A percentile compares a stretch with the other conserved stretches of the same genome.
Conservation (phyloP, 1,140 invertebrate species). For the Drosophila repletoides region DNA sequence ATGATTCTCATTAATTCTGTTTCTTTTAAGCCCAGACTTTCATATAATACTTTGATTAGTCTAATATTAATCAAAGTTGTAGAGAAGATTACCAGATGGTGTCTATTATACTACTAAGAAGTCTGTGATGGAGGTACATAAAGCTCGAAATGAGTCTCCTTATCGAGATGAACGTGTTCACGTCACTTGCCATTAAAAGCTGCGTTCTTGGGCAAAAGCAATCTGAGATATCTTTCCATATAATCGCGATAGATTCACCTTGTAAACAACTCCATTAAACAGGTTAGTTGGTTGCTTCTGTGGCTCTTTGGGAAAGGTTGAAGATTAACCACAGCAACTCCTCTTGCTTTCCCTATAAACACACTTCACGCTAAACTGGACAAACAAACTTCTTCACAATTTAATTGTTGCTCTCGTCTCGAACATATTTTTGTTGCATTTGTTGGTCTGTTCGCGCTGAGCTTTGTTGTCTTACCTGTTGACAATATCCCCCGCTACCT, state of each 20-base stretch:
- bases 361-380: slow-evolving; percentile 23
- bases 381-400: slow-evolving; percentile 48
- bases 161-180: slow-evolving; percentile 19
- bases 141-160: not conserved
- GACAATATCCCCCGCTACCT: slow-evolving; percentile 52
- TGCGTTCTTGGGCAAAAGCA: slow-evolving; percentile 13
- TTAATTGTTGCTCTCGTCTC: slow-evolving; percentile 17
- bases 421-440: slow-evolving; percentile 16
- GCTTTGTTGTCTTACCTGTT: slow-evolving; percentile 73
- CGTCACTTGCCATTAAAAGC: not conserved
- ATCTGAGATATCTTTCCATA: slow-evolving; percentile 16
- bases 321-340: not conserved
- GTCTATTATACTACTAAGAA: no score
- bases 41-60: no score
- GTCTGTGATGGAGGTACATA: not conserved
- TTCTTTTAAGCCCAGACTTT: no score
- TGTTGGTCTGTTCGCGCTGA: slow-evolving; percentile 41
- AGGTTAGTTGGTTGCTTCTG: slow-evolving; percentile 8
- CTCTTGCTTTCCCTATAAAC: not conserved
- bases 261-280: slow-evolving; percentile 11
- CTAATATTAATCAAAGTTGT: no score
- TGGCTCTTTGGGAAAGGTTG: not conserved
- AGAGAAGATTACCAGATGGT: no score
- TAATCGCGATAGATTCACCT: slow-evolving; percentile 2
- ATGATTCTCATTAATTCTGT: no score